Evolutionary conservation across 35 echinoderm and acorn worm genomes (phyloP), one percentile per base, ranked within the genome.

Genomic region (Hemicentrotus pulcherrimus): DNA sequence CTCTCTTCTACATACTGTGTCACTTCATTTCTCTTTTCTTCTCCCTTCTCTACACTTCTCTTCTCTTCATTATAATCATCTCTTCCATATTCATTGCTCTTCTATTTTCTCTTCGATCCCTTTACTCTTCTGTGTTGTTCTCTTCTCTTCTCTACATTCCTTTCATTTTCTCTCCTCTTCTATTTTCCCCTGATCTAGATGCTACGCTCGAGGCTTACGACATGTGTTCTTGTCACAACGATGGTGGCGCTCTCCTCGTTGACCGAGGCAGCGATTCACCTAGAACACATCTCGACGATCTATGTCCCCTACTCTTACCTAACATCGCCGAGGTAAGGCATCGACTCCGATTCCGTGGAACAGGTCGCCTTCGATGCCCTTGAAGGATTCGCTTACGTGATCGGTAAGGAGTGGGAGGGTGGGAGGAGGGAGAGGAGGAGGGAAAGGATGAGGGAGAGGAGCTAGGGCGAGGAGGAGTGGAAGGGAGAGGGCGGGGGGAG

Each of bases 241-340:
- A 1, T 58, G 16, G 9, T 58, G 16, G 46, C 48, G 48, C 18
- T 93, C 32, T 31, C 48, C 46, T 47, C 91, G 4, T 1, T 58
- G 10, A 31, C 46, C 9, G 48, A 24, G 41, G 96, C 32, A 0
- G 33, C 45, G 3, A 65, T 97, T 12, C 9, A 86, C 32, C 94
- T 97, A 10, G 85, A 90, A 9, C 87, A 93, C 30, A 28, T 97
- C 0, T 97, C 95, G 12, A 92, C 52, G 9, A 90, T 97, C 11
- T 97, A 97, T 16, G 46, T 97, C 19, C 97, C 97, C 16, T 96
- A 96, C 18, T 46, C 33, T 0, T 96, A 97, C 91, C 28, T 15
- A 14, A 31, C 19, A 28, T 6, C 10, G 9, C 94, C 97, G 9
- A 47, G 10, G 7, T 96, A 96, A 86, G 91, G 47, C 33, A 86